These are phyloP conservation scores for Thunnus thynnus DNA, from an alignment of 2,113 vertebrate genomes.

Conservation along the genomic window DNA sequence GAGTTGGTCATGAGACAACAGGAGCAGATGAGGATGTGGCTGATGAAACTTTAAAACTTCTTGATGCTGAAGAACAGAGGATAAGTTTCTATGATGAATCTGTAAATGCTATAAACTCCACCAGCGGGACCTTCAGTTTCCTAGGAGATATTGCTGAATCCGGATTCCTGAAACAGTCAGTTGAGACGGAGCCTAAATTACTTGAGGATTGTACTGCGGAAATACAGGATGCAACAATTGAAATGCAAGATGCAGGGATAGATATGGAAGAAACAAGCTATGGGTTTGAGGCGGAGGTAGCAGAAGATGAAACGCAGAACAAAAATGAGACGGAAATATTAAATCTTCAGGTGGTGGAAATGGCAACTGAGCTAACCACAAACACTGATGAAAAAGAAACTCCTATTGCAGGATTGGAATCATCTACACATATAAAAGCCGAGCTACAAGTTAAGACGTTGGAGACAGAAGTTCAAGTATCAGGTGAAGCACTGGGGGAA, in stretches of 20 bases:
- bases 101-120: background rate
- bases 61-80: constrained; percentile 10
- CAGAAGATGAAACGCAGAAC: constrained; percentile 15
- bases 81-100: background rate
- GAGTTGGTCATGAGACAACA: background rate
- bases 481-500: background rate
- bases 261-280: constrained; percentile 3
- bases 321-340: background rate
- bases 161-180: background rate
- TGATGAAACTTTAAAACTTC: background rate
- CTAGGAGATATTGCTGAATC: background rate
- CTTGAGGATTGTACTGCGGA: constrained; percentile 17
- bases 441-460: background rate
- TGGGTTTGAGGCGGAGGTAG: constrained; percentile 16
- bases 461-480: constrained; percentile 1
- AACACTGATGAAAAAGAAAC: background rate
- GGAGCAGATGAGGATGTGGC: constrained; percentile 21
- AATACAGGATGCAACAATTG: background rate
- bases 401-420: background rate
- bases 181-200: constrained; percentile 2
- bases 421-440: background rate
- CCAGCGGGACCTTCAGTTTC: background rate
- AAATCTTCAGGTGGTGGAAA: background rate
- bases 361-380: background rate
- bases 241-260: constrained; percentile 11